A percentile compares a stretch with the other conserved stretches of the same genome.
These are phyloP conservation scores for Columba janthina DNA, from an alignment of 2,113 vertebrate genomes.

Conservation along the genomic window DNA sequence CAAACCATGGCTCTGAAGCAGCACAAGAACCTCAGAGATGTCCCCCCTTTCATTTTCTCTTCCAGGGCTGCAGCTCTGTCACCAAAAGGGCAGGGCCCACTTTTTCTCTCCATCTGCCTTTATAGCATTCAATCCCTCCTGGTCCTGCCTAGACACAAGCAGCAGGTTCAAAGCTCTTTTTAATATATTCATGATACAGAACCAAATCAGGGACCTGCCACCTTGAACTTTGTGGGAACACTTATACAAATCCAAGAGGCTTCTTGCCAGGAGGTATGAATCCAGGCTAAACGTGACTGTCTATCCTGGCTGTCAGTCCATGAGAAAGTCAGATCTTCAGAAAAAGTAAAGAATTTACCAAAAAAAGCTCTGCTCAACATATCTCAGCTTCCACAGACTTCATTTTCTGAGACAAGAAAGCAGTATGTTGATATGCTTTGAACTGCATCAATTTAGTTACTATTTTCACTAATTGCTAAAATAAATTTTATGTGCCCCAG, in stretches of 20 bases:
- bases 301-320: not conserved
- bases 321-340: not conserved
- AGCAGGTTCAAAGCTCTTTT: not conserved
- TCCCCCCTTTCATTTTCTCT: not conserved
- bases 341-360: not conserved
- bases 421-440: not conserved
- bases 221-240: fast-evolving
- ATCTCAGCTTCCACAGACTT: not conserved
- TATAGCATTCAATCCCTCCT: not conserved
- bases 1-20: not conserved
- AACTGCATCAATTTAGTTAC: not conserved
- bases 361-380: not conserved
- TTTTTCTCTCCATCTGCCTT: fast-evolving
- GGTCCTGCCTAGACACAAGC: not conserved
- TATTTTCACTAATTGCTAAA: conserved; percentile 19
- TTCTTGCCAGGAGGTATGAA: not conserved
- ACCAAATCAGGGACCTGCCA: not conserved
- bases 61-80: not conserved
- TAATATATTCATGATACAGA: not conserved
- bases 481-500: not conserved
- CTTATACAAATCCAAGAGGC: not conserved
- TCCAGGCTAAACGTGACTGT: fast-evolving
- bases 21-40: not conserved
- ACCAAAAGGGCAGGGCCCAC: not conserved
- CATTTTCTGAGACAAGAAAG: not conserved